These are phyloP conservation scores for Serilophus lunatus DNA, from an alignment of 2,113 vertebrate species.

Conservation along the genomic window DNA sequence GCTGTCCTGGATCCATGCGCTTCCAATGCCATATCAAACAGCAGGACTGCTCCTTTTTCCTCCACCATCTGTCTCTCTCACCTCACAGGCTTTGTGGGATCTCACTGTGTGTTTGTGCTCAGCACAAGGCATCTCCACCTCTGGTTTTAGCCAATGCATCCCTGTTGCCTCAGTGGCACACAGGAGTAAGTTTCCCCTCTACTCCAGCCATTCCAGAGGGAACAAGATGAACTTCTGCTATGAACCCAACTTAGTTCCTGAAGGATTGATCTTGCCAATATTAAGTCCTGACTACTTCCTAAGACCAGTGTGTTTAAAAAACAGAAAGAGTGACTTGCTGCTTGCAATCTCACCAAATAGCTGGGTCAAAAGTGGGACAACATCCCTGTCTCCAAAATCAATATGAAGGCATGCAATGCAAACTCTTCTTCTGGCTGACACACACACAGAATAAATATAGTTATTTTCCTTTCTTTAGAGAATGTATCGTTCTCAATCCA, in stretches of 20 bases:
- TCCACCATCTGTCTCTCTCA: neutral
- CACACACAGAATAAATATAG: neutral
- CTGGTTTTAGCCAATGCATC: neutral
- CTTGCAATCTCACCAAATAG: neutral
- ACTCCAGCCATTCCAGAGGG: neutral
- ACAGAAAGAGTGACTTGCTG: neutral
- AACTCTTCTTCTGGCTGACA: neutral
- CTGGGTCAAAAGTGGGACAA: neutral
- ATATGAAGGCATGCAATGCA: neutral
- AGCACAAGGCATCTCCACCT: neutral
- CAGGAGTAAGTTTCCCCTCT: neutral
- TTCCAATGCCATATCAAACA: neutral
- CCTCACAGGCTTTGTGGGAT: neutral
- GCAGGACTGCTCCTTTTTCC: neutral
- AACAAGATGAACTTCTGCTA: neutral
- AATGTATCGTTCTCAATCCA: conserved; percentile 41
- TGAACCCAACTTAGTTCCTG: neutral
- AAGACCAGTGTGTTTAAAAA: neutral
- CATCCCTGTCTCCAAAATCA: rapidly evolving
- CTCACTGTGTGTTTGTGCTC: neutral
- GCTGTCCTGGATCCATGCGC: neutral
- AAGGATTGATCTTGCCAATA: neutral
- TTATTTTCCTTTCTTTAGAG: conserved; percentile 45
- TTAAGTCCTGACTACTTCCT: neutral
- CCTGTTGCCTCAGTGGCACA: neutral